phyloP scores from a whole-genome alignment of 2,888 invertebrate species.

The Lycocerus yunnanus region DNA sequence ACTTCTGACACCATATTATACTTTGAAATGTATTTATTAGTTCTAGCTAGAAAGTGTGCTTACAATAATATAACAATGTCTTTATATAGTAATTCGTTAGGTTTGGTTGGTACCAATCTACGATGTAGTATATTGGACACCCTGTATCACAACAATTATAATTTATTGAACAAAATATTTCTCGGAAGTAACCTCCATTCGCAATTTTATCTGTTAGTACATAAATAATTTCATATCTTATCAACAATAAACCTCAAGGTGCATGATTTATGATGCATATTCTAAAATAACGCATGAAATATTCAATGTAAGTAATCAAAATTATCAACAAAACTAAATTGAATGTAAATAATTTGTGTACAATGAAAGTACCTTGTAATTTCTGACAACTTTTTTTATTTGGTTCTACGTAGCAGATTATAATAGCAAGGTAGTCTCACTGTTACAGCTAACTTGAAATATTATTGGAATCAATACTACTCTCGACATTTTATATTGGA shows the following conservation, averaged over 20 bases:
- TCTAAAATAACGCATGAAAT: background rate
- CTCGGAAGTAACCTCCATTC: background rate
- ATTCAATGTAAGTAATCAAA: background rate
- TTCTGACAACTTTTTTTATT: too few relatives aligned
- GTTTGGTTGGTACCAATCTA: too few relatives aligned
- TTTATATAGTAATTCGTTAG: too few relatives aligned
- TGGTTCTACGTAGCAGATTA: background rate
- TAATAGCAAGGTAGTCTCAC: background rate
- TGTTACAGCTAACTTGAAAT: background rate
- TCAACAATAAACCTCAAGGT: background rate
- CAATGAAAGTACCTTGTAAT: background rate
- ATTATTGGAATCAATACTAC: background rate
- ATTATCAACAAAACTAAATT: background rate
- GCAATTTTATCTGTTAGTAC: background rate
- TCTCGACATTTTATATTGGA: background rate
- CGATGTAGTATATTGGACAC: too few relatives aligned
- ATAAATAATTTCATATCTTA: background rate
- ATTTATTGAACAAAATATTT: background rate
- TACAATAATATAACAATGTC: too few relatives aligned
- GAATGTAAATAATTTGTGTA: background rate
- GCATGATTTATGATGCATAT: background rate
- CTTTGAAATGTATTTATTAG: too few relatives aligned
- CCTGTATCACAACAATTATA: too few relatives aligned
- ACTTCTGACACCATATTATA: too few relatives aligned
- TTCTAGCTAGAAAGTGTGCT: too few relatives aligned